Evolutionary conservation across 2,797 vertebrate species (phyloP).

Genomic region (Mastacembelus armatus): DNA sequence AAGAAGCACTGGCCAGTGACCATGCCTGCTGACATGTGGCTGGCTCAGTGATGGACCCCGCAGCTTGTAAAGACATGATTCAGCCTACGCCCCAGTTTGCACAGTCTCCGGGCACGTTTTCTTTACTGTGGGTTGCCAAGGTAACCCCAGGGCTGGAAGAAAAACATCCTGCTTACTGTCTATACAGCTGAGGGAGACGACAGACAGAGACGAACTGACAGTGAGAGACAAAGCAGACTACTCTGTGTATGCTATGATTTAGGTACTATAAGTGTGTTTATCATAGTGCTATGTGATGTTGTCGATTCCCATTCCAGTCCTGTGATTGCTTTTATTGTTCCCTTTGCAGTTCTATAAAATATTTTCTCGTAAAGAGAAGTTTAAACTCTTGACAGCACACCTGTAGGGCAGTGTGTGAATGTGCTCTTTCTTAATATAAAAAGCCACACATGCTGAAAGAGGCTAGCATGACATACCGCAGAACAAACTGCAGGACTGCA

Average conservation of each 20-base stretch:
- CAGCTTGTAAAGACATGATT: constrained; percentile 42
- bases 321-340: constrained; percentile 56
- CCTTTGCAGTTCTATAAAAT: constrained; percentile 61
- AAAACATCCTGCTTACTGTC: constrained; percentile 70
- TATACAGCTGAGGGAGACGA: constrained; percentile 38
- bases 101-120: constrained; percentile 52
- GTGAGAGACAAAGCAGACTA: constrained; percentile 32
- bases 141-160: constrained; percentile 59
- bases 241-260: constrained; percentile 31
- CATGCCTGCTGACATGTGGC: constrained; percentile 41
- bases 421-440: constrained; percentile 48
- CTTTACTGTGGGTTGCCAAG: constrained; percentile 63
- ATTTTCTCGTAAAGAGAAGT: constrained; percentile 59
- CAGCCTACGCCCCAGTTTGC: constrained; percentile 55
- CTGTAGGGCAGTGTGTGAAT: constrained; percentile 54
- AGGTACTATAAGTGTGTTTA: constrained; percentile 52
- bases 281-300: constrained; percentile 40
- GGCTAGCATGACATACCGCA: constrained; percentile 17
- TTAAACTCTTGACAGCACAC: constrained; percentile 43
- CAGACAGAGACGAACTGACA: constrained; percentile 23
- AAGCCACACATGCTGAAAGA: constrained; percentile 60
- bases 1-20: constrained; percentile 24
- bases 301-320: constrained; percentile 57
- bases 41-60: constrained; percentile 40
- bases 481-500: constrained; percentile 17